Evolutionary conservation across 2,797 vertebrate genomes (phyloP).

Genomic region (Aselliscus stoliczkanus): DNA sequence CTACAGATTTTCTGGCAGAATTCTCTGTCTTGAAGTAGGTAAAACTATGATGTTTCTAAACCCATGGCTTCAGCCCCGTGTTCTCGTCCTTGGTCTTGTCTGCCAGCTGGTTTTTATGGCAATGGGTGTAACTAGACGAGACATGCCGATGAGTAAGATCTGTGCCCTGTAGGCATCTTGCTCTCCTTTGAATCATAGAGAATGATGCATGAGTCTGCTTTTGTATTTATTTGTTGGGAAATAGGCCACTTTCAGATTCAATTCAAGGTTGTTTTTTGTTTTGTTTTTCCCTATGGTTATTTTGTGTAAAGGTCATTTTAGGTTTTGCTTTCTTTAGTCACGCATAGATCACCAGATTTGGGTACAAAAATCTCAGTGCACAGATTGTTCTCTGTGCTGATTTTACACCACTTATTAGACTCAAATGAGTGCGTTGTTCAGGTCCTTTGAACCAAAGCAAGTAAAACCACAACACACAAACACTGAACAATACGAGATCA

Average conservation of each 20-base stretch:
- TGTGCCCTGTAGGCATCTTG: fast-evolving
- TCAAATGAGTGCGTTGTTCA: conserved; percentile 35
- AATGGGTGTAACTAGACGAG: fast-evolving
- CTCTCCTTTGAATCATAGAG: background rate
- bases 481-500: conserved; percentile 59
- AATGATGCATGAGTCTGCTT: background rate
- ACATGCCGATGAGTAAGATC: fast-evolving
- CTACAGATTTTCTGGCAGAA: background rate
- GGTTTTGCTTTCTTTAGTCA: background rate
- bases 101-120: background rate
- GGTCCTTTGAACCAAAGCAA: conserved; percentile 61
- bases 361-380: background rate
- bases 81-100: background rate
- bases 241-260: background rate
- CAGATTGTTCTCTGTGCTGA: background rate
- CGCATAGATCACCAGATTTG: background rate
- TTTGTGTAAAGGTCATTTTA: background rate
- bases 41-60: background rate
- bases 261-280: too few species aligned
- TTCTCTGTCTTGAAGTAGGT: background rate
- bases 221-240: background rate
- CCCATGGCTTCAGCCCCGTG: fast-evolving
- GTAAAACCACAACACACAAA: conserved; percentile 26
- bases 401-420: background rate
- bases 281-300: background rate